These are phyloP conservation scores for Heptranchias perlo DNA, from an alignment of 2,113 vertebrate species.

Conservation along the genomic window DNA sequence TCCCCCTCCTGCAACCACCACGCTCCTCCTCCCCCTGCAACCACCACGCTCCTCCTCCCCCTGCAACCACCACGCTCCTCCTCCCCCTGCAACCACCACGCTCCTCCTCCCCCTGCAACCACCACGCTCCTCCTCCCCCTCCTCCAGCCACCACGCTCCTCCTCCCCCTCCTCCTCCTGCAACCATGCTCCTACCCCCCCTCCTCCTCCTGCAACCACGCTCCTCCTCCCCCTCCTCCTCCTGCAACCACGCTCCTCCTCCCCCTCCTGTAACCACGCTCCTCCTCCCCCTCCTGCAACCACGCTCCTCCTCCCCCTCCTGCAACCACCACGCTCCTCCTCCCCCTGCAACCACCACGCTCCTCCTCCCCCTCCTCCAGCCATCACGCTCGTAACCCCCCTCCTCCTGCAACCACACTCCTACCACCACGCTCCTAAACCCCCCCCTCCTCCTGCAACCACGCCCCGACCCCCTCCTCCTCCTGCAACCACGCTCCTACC, in stretches of 20 bases:
- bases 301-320: not conserved
- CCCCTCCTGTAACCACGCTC: not conserved
- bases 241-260: too few species aligned
- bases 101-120: not conserved
- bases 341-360: not conserved
- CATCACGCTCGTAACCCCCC: not conserved
- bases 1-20: not conserved
- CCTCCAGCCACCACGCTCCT: too few species aligned
- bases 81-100: too few species aligned
- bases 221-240: not conserved
- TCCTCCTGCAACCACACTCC: not conserved
- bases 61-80: not conserved
- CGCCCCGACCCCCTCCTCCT: not conserved
- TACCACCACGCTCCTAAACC: not conserved
- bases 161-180: not conserved
- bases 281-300: not conserved
- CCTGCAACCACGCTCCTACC: not conserved
- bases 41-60: not conserved
- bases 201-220: not conserved
- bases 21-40: not conserved
- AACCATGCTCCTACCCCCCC: not conserved
- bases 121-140: not conserved
- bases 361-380: not conserved
- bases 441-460: not conserved
- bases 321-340: too few species aligned